A percentile compares a stretch with the other conserved stretches of the same genome.
Conservation (phyloP, 2,113 vertebrate genomes). For the Rutilus rutilus region DNA sequence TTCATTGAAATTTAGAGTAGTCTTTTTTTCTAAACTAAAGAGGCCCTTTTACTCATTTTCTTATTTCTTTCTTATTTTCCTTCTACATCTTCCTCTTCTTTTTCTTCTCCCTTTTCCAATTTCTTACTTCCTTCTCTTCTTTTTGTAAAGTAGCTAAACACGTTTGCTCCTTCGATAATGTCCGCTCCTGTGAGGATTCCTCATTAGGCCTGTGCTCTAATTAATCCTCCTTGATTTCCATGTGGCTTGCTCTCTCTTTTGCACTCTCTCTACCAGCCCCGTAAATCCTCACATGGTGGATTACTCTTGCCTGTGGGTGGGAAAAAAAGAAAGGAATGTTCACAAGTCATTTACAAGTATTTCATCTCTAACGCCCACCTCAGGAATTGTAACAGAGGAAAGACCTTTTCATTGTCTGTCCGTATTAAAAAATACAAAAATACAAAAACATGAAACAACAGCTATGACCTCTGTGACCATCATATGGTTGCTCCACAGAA, state of each 20-base stretch:
- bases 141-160: constrained; percentile 40
- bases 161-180: constrained; percentile 33
- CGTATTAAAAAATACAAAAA: not conserved
- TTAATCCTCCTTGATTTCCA: constrained; percentile 38
- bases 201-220: constrained; percentile 41
- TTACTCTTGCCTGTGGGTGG: not conserved
- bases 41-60: not conserved
- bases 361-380: constrained; percentile 29
- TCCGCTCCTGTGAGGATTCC: constrained; percentile 43
- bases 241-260: constrained; percentile 22
- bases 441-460: not conserved
- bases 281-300: constrained; percentile 13
- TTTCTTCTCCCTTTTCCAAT: not conserved
- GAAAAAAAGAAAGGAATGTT: not conserved
- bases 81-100: not conserved
- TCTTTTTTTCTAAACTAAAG: not conserved
- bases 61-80: not conserved
- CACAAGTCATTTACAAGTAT: constrained; percentile 36
- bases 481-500: not conserved
- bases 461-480: not conserved
- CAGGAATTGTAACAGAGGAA: not conserved
- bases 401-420: not conserved
- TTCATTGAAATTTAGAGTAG: not conserved
- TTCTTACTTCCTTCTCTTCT: not conserved
- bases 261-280: constrained; percentile 24